Conservation (phyloP, 2,113 vertebrate species). For the Pseudonaja textilis region DNA sequence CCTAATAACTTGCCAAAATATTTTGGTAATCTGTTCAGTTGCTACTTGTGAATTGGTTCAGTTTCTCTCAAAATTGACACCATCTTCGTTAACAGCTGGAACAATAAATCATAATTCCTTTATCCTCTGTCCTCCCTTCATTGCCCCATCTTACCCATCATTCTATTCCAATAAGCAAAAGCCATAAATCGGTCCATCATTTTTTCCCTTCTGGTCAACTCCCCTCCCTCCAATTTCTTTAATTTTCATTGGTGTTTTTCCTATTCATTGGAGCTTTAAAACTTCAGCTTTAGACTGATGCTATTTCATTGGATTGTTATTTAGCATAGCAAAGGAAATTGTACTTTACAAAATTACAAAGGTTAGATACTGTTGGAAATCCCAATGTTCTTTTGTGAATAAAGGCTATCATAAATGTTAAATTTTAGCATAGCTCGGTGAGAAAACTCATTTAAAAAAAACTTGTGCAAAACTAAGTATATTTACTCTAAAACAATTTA, state of each 20-base stretch:
- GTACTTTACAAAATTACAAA: background rate
- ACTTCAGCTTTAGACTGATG: background rate
- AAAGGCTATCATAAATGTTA: background rate
- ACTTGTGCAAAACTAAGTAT: background rate
- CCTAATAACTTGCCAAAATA: background rate
- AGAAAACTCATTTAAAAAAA: background rate
- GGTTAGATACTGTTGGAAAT: background rate
- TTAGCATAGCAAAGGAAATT: background rate
- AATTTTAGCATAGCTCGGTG: background rate
- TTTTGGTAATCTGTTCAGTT: background rate
- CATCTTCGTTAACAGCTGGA: background rate
- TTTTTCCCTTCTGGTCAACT: background rate
- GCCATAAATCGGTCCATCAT: background rate
- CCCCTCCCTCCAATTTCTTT: background rate
- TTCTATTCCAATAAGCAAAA: background rate
- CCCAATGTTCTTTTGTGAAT: background rate
- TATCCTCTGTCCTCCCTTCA: background rate
- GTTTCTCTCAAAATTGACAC: background rate
- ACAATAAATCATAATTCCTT: background rate
- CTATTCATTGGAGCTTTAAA: background rate
- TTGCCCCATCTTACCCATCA: background rate
- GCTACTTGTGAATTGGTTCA: background rate
- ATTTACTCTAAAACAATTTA: background rate
- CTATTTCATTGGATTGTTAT: background rate
- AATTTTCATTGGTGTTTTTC: background rate